phyloP scores from a whole-genome alignment of 2,797 vertebrate species.

The Mycteria americana region DNA sequence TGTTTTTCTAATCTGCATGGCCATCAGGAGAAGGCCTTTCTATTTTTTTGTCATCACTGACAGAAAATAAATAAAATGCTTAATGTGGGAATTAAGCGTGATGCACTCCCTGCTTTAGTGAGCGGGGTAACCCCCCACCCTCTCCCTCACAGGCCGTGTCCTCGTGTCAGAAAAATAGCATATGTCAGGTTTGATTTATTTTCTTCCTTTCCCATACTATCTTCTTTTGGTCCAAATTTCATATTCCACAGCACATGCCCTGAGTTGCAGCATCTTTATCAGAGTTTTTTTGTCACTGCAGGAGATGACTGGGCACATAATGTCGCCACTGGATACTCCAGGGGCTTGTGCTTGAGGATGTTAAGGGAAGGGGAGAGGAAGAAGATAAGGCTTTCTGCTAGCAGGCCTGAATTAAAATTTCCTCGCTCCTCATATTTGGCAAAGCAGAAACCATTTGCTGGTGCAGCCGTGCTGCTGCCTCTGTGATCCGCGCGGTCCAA shows the following conservation, averaged over 20 bases:
- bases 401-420: neutral
- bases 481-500: rapidly evolving
- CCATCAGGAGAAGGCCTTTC: neutral
- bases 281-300: constrained; percentile 9
- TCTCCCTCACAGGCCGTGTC: neutral
- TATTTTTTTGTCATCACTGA: neutral
- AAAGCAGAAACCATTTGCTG: neutral
- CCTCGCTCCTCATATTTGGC: neutral
- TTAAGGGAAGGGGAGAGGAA: neutral
- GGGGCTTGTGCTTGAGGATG: constrained; percentile 40
- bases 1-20: neutral
- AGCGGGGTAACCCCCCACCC: neutral
- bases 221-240: neutral
- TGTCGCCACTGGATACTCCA: constrained; percentile 57
- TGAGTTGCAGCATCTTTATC: neutral
- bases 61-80: neutral
- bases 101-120: neutral
- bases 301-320: constrained; percentile 44
- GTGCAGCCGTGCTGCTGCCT: neutral
- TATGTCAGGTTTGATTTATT: constrained; percentile 14
- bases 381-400: neutral
- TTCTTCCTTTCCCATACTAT: neutral
- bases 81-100: neutral
- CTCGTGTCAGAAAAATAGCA: neutral
- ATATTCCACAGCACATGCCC: neutral